These are phyloP conservation scores for Leptosomus discolor DNA, from an alignment of 2,113 vertebrate species.

Conservation along the genomic window DNA sequence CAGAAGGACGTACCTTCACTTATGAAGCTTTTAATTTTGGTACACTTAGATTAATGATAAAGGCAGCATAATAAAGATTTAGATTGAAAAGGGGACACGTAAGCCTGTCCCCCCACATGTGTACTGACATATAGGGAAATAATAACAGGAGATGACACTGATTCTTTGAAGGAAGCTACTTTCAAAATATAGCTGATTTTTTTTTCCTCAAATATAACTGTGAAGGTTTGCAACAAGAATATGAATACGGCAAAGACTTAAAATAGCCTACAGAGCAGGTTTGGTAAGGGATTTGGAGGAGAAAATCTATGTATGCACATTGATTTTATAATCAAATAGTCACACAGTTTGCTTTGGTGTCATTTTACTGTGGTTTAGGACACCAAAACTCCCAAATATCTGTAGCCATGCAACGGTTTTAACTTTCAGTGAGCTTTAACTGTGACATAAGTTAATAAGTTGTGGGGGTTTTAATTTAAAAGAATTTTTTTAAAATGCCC, in stretches of 20 bases:
- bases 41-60: neutral
- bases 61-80: neutral
- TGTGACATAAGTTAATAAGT: neutral
- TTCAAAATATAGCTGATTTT: neutral
- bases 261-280: neutral
- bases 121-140: neutral
- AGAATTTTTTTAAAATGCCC: neutral
- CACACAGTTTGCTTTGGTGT: neutral
- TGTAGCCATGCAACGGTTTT: neutral
- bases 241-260: neutral
- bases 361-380: neutral
- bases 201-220: neutral
- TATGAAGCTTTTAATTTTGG: neutral
- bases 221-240: neutral
- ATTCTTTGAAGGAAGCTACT: neutral
- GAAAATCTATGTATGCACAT: neutral
- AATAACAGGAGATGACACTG: neutral
- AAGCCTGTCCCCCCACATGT: accelerated
- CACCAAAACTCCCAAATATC: neutral
- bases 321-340: neutral
- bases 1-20: neutral
- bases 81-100: neutral
- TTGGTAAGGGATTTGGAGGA: neutral
- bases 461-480: too few species aligned
- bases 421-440: neutral